These are phyloP conservation scores for Bradypodion ventrale DNA, from an alignment of 2,797 vertebrate genomes.

Conservation along the genomic window DNA sequence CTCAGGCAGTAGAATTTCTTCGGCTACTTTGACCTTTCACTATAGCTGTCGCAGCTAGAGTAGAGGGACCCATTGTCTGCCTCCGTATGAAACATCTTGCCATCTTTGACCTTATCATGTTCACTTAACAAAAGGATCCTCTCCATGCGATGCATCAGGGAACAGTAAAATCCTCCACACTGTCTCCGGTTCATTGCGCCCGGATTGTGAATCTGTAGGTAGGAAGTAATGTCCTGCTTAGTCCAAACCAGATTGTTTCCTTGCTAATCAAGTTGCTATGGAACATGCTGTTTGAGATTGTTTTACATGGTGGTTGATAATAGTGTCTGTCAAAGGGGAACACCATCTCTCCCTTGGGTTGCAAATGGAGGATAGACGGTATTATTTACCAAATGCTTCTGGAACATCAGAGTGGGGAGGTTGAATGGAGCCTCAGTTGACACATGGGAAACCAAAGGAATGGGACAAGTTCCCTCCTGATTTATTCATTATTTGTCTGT, in stretches of 20 bases:
- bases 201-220: not conserved
- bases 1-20: not conserved
- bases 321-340: conserved; percentile 61
- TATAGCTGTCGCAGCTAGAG: not conserved
- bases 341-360: conserved; percentile 43
- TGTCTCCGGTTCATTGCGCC: fast-evolving
- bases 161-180: not conserved
- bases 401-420: conserved; percentile 57
- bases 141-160: not conserved
- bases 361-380: conserved; percentile 46
- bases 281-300: conserved; percentile 39
- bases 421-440: conserved; percentile 65
- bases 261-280: conserved; percentile 24
- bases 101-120: fast-evolving
- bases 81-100: not conserved
- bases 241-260: conserved; percentile 4
- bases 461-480: conserved; percentile 79
- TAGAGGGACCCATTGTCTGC: not conserved
- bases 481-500: conserved; percentile 81
- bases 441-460: conserved; percentile 64
- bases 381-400: conserved; percentile 62
- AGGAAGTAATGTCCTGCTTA: conserved; percentile 37
- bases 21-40: not conserved
- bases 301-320: conserved; percentile 54
- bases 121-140: not conserved